Evolutionary conservation across 2,888 invertebrate genomes (phyloP).

Genomic region (Philonicus albiceps): DNA sequence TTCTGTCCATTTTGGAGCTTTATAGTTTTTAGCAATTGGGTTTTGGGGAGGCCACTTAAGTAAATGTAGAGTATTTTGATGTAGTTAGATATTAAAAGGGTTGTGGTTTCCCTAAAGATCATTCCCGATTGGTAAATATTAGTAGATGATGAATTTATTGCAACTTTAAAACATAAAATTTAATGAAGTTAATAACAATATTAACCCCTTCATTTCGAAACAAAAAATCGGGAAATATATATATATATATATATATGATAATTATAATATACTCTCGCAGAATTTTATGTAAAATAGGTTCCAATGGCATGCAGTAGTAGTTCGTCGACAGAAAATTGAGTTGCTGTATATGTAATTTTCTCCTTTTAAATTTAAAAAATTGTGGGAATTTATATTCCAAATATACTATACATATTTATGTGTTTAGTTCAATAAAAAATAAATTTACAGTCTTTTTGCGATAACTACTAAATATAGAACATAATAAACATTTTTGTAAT

Average conservation of each 20-base stretch:
- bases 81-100: neutral
- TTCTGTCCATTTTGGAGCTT: neutral
- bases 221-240: neutral
- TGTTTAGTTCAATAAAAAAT: no score
- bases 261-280: neutral
- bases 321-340: neutral
- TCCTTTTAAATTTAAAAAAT: neutral
- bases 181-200: no score
- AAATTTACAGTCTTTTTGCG: no score
- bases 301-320: neutral
- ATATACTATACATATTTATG: no score
- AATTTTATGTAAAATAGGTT: neutral
- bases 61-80: conserved; percentile 48
- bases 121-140: neutral
- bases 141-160: neutral
- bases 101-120: neutral
- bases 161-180: neutral
- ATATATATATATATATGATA: no score
- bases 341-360: neutral
- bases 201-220: neutral
- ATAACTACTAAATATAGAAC: no score
- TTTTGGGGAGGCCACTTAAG: conserved; percentile 48
- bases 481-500: no score
- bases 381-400: no score
- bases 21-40: neutral